Evolutionary conservation across 1,140 invertebrate genomes (phyloP).

Genomic region (Nasonia vitripennis): DNA sequence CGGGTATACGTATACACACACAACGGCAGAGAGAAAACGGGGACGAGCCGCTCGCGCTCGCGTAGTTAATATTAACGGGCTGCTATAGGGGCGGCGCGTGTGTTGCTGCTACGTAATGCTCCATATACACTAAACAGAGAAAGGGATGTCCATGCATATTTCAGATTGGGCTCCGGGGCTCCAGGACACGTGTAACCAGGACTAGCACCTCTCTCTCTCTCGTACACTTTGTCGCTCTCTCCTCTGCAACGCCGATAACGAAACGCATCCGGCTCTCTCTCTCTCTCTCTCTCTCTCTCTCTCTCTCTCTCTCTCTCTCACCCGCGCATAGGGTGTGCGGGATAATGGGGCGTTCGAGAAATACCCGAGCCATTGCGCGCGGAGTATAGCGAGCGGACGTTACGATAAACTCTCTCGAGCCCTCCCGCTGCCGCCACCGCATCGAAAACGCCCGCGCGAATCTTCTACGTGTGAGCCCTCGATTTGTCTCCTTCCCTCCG

Average conservation of each 20-base stretch:
- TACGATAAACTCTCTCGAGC: constrained; percentile 27
- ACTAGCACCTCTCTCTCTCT: constrained; percentile 18
- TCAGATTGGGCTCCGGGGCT: constrained; percentile 52
- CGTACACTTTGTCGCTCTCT: not conserved
- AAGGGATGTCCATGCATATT: constrained; percentile 67
- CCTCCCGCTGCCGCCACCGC: not conserved
- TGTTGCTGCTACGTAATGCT: constrained; percentile 68
- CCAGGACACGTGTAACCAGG: not conserved
- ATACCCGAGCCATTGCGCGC: constrained; percentile 31
- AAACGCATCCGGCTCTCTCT: not conserved
- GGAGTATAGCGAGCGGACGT: not conserved
- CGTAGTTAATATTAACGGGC: constrained; percentile 69
- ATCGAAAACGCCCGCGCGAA: constrained; percentile 16
- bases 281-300: not conserved
- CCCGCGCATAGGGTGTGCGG: not conserved
- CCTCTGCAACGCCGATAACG: constrained; percentile 1
- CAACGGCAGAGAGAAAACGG: not conserved
- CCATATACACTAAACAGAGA: constrained; percentile 62
- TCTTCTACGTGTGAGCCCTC: constrained; percentile 21
- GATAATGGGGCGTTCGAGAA: constrained; percentile 37
- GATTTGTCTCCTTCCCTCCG: constrained; percentile 16
- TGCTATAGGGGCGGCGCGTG: constrained; percentile 58
- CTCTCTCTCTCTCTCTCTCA: not conserved
- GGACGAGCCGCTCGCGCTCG: constrained; percentile 6
- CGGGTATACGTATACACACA: too few species aligned